These are phyloP conservation scores for Conus betulinus DNA, from an alignment of 1,140 invertebrate genomes.

Conservation along the genomic window DNA sequence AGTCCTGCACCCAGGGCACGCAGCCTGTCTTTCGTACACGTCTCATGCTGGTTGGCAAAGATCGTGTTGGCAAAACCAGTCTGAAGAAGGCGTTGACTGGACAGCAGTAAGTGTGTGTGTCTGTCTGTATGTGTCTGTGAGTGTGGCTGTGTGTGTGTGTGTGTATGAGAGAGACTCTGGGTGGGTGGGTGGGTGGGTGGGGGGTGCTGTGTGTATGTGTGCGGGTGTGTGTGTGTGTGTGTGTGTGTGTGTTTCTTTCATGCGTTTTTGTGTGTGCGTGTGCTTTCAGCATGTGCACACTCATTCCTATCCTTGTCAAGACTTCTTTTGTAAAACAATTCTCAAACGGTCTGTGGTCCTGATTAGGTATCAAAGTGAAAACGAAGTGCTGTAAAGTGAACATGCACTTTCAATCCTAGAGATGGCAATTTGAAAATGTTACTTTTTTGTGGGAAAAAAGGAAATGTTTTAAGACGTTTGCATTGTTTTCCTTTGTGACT, in stretches of 20 bases:
- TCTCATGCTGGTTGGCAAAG: constrained; percentile 74
- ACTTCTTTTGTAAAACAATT: too few species aligned
- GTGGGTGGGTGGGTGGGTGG: not conserved
- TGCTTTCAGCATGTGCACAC: too few species aligned
- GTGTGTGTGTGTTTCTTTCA: not conserved
- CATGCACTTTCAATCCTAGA: too few species aligned
- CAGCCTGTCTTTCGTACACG: constrained; percentile 70
- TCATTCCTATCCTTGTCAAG: too few species aligned
- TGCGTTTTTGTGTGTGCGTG: too few species aligned
- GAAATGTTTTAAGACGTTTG: too few species aligned
- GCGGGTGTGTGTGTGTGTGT: not conserved
- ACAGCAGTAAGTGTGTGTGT: constrained; percentile 60
- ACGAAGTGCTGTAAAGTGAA: too few species aligned
- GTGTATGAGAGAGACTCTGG: not conserved
- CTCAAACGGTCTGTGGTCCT: too few species aligned
- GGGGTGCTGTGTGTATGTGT: not conserved
- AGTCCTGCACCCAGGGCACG: constrained; percentile 71
- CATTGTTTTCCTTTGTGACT: too few species aligned
- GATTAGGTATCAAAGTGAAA: too few species aligned
- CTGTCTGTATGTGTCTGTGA: not conserved
- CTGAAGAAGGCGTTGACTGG: constrained; percentile 68
- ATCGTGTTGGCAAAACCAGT: constrained; percentile 72
- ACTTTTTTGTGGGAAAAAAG: too few species aligned
- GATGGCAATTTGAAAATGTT: too few species aligned
- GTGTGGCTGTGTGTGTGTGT: not conserved